These are phyloP conservation scores for Drosophila punjabiensis DNA, from an alignment of 1,140 invertebrate genomes.

Conservation along the genomic window DNA sequence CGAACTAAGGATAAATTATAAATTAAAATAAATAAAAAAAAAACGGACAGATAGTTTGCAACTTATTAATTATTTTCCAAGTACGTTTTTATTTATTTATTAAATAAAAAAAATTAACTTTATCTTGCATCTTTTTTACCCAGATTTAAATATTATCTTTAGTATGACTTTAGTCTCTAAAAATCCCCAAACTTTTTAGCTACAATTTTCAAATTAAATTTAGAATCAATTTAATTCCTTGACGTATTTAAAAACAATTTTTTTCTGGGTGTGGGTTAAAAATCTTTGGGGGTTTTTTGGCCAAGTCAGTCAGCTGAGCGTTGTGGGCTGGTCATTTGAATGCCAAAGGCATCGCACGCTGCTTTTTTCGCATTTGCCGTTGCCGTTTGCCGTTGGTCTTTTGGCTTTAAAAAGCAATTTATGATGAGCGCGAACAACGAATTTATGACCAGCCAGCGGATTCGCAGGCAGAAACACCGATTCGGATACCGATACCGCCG, in stretches of 20 bases:
- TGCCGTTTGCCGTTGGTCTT: conserved; percentile 40
- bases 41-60: no score
- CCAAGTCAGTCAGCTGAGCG: conserved; percentile 27
- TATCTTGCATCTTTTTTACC: no score
- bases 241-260: background rate
- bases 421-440: conserved; percentile 75
- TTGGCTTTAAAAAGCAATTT: conserved; percentile 71
- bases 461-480: conserved; percentile 21
- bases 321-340: conserved; percentile 72
- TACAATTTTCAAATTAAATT: background rate
- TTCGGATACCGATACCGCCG: conserved; percentile 25
- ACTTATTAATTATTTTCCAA: no score
- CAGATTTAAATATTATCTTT: no score
- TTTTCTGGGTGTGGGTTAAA: conserved; percentile 26
- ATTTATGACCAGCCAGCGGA: conserved; percentile 60
- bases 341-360: conserved; percentile 76
- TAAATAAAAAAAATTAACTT: no score
- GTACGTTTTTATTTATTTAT: no score
- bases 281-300: conserved; percentile 42
- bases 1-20: no score
- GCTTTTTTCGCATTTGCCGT: conserved; percentile 68
- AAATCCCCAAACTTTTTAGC: no score
- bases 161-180: no score
- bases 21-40: no score
- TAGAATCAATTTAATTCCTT: background rate